Evolutionary conservation across 2,888 invertebrate species (phyloP).

Genomic region (Tenodera sinensis): DNA sequence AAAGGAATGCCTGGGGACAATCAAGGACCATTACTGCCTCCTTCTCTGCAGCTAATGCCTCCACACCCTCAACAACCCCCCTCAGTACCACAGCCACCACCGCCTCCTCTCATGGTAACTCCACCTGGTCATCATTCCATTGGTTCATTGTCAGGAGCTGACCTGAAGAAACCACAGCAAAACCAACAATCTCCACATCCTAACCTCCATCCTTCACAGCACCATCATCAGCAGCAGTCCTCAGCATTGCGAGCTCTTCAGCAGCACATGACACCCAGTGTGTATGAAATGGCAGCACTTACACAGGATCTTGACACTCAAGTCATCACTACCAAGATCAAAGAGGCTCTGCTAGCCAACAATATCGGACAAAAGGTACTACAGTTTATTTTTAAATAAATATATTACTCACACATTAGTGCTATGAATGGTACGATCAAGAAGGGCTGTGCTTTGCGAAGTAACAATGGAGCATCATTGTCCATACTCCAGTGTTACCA

Average conservation of each 20-base stretch:
- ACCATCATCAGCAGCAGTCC: conserved; percentile 58
- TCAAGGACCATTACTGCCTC: conserved; percentile 22
- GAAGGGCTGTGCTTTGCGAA: no score
- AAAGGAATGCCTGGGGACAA: conserved; percentile 4
- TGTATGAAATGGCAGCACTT: conserved; percentile 95
- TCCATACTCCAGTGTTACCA: no score
- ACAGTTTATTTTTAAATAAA: background rate
- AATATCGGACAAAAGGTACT: conserved; percentile 92
- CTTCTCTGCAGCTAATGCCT: conserved; percentile 28
- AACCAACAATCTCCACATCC: conserved; percentile 8
- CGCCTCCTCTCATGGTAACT: conserved; percentile 22
- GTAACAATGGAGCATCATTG: no score
- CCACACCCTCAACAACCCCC: conserved; percentile 34
- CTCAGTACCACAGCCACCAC: conserved; percentile 24
- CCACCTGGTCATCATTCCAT: conserved; percentile 20
- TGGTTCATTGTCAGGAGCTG: background rate
- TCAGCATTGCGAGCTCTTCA: conserved; percentile 67
- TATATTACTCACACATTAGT: no score
- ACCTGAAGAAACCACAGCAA: conserved; percentile 15
- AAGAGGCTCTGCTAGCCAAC: conserved; percentile 92
- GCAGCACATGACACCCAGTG: conserved; percentile 88
- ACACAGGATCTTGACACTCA: conserved; percentile 96
- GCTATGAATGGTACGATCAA: no score
- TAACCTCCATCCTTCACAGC: conserved; percentile 37
- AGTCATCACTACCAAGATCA: conserved; percentile 93